These are phyloP conservation scores for Polyommatus iphigenia DNA, from an alignment of 2,888 invertebrate species.

Conservation along the genomic window DNA sequence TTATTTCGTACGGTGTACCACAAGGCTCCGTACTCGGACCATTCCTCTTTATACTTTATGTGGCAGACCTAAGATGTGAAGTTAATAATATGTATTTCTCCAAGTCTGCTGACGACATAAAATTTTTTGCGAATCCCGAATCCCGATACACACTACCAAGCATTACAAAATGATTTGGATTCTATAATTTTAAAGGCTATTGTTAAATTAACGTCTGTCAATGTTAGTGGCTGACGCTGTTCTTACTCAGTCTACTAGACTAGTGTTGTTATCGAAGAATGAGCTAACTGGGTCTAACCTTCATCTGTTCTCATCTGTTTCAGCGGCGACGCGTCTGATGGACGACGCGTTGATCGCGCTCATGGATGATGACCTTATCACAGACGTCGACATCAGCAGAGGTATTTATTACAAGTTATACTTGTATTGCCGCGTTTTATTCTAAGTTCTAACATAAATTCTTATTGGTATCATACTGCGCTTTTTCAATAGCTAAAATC, in stretches of 20 bases:
- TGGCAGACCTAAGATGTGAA: neutral
- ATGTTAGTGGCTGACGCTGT: too few relatives aligned
- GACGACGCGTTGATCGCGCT: conserved; percentile 71
- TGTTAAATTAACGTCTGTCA: too few relatives aligned
- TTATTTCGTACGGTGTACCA: too few relatives aligned
- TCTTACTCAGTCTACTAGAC: too few relatives aligned
- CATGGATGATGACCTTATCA: conserved; percentile 72
- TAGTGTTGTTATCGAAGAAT: too few relatives aligned
- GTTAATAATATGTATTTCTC: neutral
- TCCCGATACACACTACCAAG: neutral
- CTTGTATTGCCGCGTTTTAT: too few relatives aligned
- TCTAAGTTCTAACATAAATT: too few relatives aligned
- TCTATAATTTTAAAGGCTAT: too few relatives aligned
- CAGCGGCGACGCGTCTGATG: conserved; percentile 61
- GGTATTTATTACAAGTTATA: conserved; percentile 47
- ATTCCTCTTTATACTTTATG: neutral
- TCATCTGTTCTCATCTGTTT: conserved; percentile 26
- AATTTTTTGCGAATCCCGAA: neutral
- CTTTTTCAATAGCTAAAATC: too few relatives aligned
- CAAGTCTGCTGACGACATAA: neutral
- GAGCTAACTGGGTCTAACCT: too few relatives aligned
- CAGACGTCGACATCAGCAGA: conserved; percentile 67
- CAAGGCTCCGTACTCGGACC: too few relatives aligned
- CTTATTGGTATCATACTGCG: too few relatives aligned
- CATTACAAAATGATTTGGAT: neutral